Evolutionary conservation across 2,888 invertebrate species (phyloP), one percentile per base, ranked within the genome.

Genomic region (Amitus sp.): DNA sequence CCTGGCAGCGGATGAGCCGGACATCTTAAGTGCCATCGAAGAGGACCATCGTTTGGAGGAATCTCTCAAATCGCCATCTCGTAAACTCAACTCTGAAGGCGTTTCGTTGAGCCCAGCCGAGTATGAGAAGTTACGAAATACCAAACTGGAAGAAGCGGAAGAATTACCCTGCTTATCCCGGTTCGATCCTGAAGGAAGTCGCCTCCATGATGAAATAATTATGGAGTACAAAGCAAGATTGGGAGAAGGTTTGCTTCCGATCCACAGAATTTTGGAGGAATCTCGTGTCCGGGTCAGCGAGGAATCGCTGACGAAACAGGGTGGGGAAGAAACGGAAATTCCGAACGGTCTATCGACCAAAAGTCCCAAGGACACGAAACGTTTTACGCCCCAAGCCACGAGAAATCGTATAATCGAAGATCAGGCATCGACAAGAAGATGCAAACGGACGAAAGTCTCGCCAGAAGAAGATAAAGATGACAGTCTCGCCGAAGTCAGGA

Each of bases 1-100:
- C 94, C 94, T 92, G 17, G 90, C 90, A 69, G 90, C 90, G 34
- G 89, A 88, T 1, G 89, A 90, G 15, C 58, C 72, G 0, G 72
- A 74, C 20, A 71, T 70, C 34, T 33, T 72, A 2, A 70, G 67
- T 1, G 66, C 66, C 13, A 71, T 72, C 17, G 71, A 69, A 23
- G 70, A 70, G 53, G 72, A 73, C 1, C 48, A 18, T n/a, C 58
- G 40, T 1, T 9, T 15, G 20, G 20, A 40, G 33, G 47, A 43
- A 13, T 10, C 33, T 7, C 15, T 15, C n/a, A 30, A 40, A 9
- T 6, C 27, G 5, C 13, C 39, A 3, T 4, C 19, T n/a, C n/a
- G n/a, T n/a, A n/a, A 33, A n/a, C 30, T 57, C 3, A 70, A 74
- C 30, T 73, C 72, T 2, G 79, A 78, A 48, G 79, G 79, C 0